These are phyloP conservation scores for Tetrax tetrax DNA, from an alignment of 2,113 vertebrate genomes.

Conservation along the genomic window DNA sequence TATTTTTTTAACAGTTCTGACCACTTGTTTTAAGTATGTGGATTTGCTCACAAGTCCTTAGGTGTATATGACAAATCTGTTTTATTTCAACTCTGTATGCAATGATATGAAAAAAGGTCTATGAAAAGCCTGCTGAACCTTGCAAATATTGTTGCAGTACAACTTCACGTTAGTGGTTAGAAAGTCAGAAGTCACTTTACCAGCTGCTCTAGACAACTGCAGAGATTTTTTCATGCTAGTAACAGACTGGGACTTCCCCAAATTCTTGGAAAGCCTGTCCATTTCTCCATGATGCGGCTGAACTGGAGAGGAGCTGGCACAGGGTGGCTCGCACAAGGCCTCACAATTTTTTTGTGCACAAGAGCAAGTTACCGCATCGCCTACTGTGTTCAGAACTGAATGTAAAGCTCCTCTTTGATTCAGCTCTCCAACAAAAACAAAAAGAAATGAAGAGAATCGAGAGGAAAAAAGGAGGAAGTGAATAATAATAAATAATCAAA, in stretches of 20 bases:
- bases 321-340: neutral
- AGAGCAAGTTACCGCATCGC: neutral
- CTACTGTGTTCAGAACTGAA: neutral
- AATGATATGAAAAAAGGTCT: neutral
- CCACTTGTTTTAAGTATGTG: neutral
- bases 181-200: neutral
- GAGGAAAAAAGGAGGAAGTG: conserved; percentile 9
- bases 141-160: neutral
- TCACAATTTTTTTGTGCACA: neutral
- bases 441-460: neutral
- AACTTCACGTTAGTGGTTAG: neutral
- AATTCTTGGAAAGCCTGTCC: neutral
- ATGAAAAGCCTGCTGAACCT: neutral
- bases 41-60: neutral
- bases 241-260: neutral
- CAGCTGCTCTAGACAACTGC: neutral
- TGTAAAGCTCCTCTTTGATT: conserved; percentile 36
- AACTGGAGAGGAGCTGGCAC: neutral
- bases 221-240: neutral
- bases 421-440: conserved; percentile 31
- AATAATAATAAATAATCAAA: conserved; percentile 59
- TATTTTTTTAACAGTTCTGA: neutral
- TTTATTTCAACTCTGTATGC: neutral
- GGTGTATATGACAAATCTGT: neutral
- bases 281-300: neutral